phyloP scores from a whole-genome alignment of 2,797 vertebrate genomes.

The Myripristis jacobus region DNA sequence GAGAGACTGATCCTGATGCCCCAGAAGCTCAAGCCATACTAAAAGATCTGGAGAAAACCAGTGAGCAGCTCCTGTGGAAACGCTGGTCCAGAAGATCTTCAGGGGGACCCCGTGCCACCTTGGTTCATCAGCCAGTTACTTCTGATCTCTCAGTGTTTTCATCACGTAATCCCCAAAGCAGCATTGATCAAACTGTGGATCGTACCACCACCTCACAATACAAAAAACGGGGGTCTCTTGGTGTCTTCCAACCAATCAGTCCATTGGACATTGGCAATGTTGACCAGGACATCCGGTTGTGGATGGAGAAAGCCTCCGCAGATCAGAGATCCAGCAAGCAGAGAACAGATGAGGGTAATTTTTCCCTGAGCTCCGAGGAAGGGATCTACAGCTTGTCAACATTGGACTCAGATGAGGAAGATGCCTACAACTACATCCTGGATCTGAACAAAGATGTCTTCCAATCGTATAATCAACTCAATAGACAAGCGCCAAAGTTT shows the following conservation, averaged over 20 bases:
- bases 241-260: constrained; percentile 49
- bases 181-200: not conserved
- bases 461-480: constrained; percentile 30
- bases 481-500: constrained; percentile 43
- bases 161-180: not conserved
- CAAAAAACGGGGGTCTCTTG: constrained; percentile 9
- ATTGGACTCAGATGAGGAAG: constrained; percentile 79
- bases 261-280: constrained; percentile 31
- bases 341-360: constrained; percentile 18
- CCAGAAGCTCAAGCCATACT: constrained; percentile 47
- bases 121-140: not conserved
- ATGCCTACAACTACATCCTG: constrained; percentile 77
- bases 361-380: constrained; percentile 71
- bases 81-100: constrained; percentile 57
- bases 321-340: constrained; percentile 10
- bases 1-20: constrained; percentile 9
- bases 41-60: constrained; percentile 47
- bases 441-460: constrained; percentile 75
- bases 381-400: constrained; percentile 65
- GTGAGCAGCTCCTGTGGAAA: constrained; percentile 66
- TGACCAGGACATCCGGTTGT: constrained; percentile 53
- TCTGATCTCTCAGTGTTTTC: constrained; percentile 3
- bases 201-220: not conserved
- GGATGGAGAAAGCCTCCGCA: constrained; percentile 52
- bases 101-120: constrained; percentile 9